Evolutionary conservation across 2,888 invertebrate species (phyloP).

Genomic region (Hypercompe scribonia): DNA sequence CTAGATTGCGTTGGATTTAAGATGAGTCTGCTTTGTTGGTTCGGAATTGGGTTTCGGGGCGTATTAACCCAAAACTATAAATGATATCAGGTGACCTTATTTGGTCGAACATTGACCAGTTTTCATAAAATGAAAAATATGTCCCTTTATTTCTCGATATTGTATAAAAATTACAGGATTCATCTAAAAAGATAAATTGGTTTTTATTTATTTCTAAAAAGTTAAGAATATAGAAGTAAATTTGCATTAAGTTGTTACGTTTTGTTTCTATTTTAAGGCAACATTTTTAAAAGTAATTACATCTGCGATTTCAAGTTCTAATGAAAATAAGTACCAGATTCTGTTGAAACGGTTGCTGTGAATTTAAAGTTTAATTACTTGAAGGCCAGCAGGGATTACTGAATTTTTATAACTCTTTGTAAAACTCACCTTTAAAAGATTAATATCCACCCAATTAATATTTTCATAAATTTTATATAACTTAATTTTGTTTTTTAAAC

Average conservation of each 20-base stretch:
- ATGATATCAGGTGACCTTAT: not conserved
- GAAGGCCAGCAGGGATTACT: slow-evolving; percentile 39
- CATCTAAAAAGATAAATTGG: not conserved
- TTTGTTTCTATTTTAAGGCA: slow-evolving; percentile 14
- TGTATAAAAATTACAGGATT: not conserved
- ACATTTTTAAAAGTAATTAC: slow-evolving; percentile 19
- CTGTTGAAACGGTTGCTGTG: slow-evolving; percentile 32
- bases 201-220: not conserved
- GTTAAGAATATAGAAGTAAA: not conserved
- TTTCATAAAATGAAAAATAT: not conserved
- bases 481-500: slow-evolving; percentile 28
- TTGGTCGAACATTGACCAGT: not conserved
- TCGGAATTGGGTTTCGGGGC: not conserved
- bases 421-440: slow-evolving; percentile 31
- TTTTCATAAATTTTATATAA: slow-evolving; percentile 28
- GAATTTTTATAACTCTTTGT: slow-evolving; percentile 41
- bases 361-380: slow-evolving; percentile 47
- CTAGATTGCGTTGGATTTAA: not conserved
- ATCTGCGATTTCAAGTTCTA: slow-evolving; percentile 22
- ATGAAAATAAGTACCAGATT: slow-evolving; percentile 23
- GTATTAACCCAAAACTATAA: not conserved
- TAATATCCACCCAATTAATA: slow-evolving; percentile 39
- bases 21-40: not conserved
- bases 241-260: not conserved
- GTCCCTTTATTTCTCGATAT: not conserved